A percentile compares a stretch with the other conserved stretches of the same genome.
Conservation (phyloP, 2,797 vertebrate species). For the Aythya fuligula region DNA sequence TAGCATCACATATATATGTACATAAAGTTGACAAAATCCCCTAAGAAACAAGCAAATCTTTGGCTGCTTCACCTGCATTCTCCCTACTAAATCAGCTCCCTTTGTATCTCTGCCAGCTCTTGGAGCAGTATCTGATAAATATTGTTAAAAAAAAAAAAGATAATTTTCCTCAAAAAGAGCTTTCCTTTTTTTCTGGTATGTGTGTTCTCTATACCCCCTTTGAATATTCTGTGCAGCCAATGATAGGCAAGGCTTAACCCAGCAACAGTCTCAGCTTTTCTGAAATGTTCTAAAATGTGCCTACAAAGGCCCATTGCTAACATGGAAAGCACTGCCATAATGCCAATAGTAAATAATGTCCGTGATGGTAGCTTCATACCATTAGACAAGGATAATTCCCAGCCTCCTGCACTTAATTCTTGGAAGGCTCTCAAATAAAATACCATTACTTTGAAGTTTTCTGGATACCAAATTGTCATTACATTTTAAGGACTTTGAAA, state of each 20-base stretch:
- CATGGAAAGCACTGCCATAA: background rate
- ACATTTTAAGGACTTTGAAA: background rate
- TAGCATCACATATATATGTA: background rate
- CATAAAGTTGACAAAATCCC: background rate
- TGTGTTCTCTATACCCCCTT: background rate
- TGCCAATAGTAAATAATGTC: conserved; percentile 5
- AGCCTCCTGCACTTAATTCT: conserved; percentile 31
- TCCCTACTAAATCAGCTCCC: background rate
- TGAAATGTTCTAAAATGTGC: background rate
- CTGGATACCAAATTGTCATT: background rate
- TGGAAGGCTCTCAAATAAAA: conserved; percentile 51
- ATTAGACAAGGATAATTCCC: conserved; percentile 41
- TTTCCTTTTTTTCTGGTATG: background rate
- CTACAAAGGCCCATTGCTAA: background rate
- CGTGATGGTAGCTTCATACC: background rate
- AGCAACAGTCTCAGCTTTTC: background rate
- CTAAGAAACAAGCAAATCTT: background rate
- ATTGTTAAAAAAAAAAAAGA: background rate
- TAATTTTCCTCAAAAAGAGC: background rate
- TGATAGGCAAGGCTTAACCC: background rate
- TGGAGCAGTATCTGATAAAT: background rate
- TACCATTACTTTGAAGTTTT: conserved; percentile 1
- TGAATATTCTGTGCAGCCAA: background rate
- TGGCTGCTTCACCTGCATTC: background rate
- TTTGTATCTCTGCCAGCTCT: background rate